phyloP scores from a whole-genome alignment of 2,888 invertebrate genomes.

The Dusona sp. region DNA sequence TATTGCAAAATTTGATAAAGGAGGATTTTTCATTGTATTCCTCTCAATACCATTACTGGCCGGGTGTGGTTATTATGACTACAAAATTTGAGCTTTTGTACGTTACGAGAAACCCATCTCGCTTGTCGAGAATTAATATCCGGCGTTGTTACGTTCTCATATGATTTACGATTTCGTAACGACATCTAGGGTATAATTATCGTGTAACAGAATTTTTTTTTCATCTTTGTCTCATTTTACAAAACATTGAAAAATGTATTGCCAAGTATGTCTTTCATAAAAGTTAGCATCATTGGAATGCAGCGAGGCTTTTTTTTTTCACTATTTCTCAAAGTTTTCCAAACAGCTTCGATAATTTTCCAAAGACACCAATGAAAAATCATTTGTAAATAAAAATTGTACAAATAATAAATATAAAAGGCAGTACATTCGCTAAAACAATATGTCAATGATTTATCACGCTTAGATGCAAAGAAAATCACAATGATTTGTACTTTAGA shows the following conservation, averaged over 20 bases:
- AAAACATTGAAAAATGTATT: neutral
- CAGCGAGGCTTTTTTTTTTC: neutral
- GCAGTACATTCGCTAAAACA: neutral
- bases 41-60: neutral
- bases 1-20: neutral
- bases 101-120: constrained; percentile 2
- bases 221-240: neutral
- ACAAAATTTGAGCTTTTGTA: neutral
- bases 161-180: constrained; percentile 3
- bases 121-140: constrained; percentile 13
- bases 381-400: neutral
- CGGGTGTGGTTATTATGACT: neutral
- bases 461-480: neutral
- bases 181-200: neutral
- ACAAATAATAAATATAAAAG: neutral
- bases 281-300: neutral
- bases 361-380: neutral
- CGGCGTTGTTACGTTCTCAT: neutral
- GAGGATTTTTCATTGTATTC: neutral
- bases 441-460: neutral
- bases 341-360: neutral
- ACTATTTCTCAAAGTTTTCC: neutral
- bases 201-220: constrained; percentile 3
- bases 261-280: neutral
- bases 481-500: neutral